Conservation (phyloP, 1,140 invertebrate species). For the Heliconius melpomene region DNA sequence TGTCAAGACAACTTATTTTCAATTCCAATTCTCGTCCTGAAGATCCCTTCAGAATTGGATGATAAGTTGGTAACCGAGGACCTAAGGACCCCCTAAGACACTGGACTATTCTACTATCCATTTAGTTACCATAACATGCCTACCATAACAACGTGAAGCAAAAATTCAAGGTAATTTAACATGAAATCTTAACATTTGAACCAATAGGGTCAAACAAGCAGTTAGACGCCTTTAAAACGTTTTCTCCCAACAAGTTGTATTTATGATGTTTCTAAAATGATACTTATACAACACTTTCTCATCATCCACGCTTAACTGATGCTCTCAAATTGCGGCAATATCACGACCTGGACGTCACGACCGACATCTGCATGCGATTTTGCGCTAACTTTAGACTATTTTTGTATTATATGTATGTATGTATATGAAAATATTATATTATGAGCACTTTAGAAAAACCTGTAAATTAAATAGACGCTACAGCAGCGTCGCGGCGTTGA, state of each 20-base stretch:
- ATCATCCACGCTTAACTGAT: constrained; percentile 42
- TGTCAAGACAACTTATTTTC: no score
- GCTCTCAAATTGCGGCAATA: constrained; percentile 40
- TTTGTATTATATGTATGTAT: no score
- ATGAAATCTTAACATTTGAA: not conserved
- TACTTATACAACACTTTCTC: constrained; percentile 40
- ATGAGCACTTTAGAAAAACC: not conserved
- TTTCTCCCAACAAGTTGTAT: not conserved
- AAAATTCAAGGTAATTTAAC: not conserved
- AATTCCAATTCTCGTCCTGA: no score
- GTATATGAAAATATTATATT: constrained; percentile 6
- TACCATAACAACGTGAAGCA: no score
- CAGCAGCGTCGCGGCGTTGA: no score
- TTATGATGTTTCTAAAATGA: constrained; percentile 24
- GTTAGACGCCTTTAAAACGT: not conserved
- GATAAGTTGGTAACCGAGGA: no score
- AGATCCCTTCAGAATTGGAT: no score
- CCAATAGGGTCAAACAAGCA: not conserved
- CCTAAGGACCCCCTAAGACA: no score
- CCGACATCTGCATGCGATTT: not conserved
- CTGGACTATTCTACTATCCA: no score
- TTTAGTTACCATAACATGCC: no score
- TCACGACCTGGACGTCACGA: constrained; percentile 43
- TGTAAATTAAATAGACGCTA: not conserved
- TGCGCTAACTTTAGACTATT: constrained; percentile 6